These are phyloP conservation scores for Myzus persicae DNA, from an alignment of 1,140 invertebrate genomes.

Conservation along the genomic window DNA sequence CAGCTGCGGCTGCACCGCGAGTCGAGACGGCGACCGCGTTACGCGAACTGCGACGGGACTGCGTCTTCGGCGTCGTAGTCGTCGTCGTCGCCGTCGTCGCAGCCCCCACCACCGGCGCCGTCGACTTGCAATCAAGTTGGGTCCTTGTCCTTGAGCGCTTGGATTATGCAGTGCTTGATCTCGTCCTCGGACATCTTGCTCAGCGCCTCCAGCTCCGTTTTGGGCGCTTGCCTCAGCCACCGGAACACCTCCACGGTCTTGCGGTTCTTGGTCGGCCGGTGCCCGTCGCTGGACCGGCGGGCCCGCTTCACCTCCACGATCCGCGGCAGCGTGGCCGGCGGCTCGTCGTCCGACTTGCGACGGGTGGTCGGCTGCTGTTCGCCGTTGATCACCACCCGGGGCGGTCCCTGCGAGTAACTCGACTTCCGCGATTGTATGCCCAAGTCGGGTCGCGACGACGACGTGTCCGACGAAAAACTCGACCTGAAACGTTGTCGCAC, in stretches of 20 bases:
- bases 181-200: conserved; percentile 60
- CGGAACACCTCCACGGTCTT: conserved; percentile 47
- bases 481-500: not conserved
- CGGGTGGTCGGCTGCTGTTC: conserved; percentile 10
- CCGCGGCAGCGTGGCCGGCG: conserved; percentile 30
- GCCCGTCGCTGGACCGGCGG: conserved; percentile 19
- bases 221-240: conserved; percentile 59
- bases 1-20: no score
- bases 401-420: conserved; percentile 34
- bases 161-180: conserved; percentile 60
- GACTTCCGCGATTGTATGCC: not conserved
- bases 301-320: conserved; percentile 24
- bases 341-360: conserved; percentile 17
- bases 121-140: conserved; percentile 60
- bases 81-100: not conserved
- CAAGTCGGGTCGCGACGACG: conserved; percentile 26
- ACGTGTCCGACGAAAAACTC: conserved; percentile 49
- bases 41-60: not conserved
- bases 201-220: conserved; percentile 60
- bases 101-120: no score
- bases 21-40: not conserved
- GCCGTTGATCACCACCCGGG: conserved; percentile 53
- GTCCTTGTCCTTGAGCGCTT: conserved; percentile 61
- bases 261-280: conserved; percentile 41
- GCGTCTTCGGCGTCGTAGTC: not conserved